phyloP scores from a whole-genome alignment of 64 coral and sea anemone genomes.

The Stichodactyla mertensii region DNA sequence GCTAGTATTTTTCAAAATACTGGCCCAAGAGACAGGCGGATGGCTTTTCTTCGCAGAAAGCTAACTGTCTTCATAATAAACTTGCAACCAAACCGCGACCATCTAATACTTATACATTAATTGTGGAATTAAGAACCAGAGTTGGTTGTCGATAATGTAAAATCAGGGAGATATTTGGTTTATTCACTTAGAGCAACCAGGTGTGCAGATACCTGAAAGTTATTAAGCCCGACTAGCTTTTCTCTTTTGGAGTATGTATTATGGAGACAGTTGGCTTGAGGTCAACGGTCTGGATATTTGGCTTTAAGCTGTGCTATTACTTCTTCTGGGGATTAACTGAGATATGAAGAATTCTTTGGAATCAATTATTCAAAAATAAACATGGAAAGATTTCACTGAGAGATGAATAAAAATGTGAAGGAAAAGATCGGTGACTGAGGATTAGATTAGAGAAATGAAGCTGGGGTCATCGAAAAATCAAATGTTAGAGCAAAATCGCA shows the following conservation, averaged over 20 bases:
- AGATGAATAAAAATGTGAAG: background rate
- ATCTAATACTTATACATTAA: background rate
- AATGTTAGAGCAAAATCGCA: background rate
- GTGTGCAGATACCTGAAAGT: background rate
- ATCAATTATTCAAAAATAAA: background rate
- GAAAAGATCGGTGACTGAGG: background rate
- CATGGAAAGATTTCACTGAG: background rate
- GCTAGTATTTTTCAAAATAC: background rate
- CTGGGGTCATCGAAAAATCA: background rate
- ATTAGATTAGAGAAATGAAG: background rate
- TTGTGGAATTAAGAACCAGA: background rate
- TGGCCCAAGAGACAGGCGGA: background rate
- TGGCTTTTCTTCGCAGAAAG: background rate
- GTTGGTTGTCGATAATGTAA: background rate
- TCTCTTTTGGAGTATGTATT: background rate
- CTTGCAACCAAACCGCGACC: background rate
- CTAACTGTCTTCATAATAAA: background rate
- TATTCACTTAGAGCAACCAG: background rate
- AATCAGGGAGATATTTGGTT: background rate
- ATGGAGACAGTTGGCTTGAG: constrained; percentile 6
- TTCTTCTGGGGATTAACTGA: background rate
- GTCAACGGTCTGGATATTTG: background rate
- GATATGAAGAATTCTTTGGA: background rate
- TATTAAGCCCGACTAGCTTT: background rate
- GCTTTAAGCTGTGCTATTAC: constrained; percentile 3